These are phyloP conservation scores for Ciconia nigra DNA, from an alignment of 2,797 vertebrate genomes.

Conservation along the genomic window DNA sequence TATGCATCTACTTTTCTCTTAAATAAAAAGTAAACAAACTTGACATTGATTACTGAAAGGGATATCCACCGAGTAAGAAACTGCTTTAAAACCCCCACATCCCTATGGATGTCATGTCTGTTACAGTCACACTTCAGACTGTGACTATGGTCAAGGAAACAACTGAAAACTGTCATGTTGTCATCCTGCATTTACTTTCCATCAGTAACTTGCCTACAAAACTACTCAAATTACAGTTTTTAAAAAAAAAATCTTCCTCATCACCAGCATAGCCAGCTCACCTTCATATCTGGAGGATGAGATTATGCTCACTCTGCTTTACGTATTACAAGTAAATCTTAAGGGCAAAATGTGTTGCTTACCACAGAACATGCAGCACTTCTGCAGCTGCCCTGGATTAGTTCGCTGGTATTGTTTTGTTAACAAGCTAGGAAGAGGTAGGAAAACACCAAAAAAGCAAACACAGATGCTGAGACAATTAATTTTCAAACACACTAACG, in stretches of 20 bases:
- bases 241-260: neutral
- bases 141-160: neutral
- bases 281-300: neutral
- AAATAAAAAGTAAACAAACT: neutral
- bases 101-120: neutral
- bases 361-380: neutral
- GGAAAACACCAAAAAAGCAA: neutral
- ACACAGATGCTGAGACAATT: neutral
- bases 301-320: neutral
- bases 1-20: neutral
- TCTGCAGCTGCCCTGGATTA: conserved; percentile 15
- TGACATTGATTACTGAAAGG: neutral
- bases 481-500: neutral
- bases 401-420: neutral
- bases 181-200: neutral
- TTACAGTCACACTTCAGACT: neutral
- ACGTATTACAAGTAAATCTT: neutral
- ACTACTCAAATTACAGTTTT: neutral
- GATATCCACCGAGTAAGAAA: neutral
- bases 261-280: neutral
- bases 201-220: neutral
- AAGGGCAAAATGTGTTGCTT: neutral
- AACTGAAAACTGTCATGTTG: neutral
- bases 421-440: conserved; percentile 1
- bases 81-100: neutral